phyloP scores from a whole-genome alignment of 1,140 invertebrate species.

The Drosophila prosaltans region DNA sequence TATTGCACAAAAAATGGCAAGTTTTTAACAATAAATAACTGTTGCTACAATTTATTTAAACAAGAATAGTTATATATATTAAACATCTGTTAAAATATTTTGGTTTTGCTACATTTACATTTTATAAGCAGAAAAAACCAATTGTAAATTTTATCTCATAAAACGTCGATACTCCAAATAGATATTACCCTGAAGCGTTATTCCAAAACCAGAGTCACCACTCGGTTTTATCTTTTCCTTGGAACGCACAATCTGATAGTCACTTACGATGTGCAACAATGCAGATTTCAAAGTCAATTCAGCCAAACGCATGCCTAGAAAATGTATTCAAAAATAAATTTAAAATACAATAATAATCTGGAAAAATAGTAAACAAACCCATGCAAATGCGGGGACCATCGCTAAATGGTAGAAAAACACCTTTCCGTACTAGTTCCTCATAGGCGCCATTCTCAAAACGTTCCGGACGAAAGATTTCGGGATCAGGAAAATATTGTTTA shows the following conservation, averaged over 20 bases:
- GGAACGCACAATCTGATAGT: conserved; percentile 54
- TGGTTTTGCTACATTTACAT: not conserved
- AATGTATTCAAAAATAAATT: not conserved
- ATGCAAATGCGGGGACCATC: conserved; percentile 78
- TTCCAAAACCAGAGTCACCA: conserved; percentile 62
- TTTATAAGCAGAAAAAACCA: not conserved
- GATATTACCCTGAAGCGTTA: conserved; percentile 61
- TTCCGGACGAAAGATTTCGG: conserved; percentile 89
- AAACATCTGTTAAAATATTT: not conserved
- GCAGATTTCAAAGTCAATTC: conserved; percentile 60
- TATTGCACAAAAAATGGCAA: too few species aligned
- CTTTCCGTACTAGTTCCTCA: conserved; percentile 52
- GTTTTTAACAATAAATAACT: too few species aligned
- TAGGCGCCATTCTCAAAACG: conserved; percentile 82
- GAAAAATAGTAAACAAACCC: conserved; percentile 34
- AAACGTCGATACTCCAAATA: conserved; percentile 55
- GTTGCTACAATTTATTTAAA: too few species aligned
- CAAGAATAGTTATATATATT: too few species aligned
- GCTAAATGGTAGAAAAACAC: conserved; percentile 72
- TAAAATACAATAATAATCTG: not conserved
- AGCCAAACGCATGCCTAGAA: conserved; percentile 51
- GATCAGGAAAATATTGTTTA: conserved; percentile 87
- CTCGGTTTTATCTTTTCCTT: conserved; percentile 20
- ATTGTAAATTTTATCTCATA: conserved; percentile 26
- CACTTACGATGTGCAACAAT: conserved; percentile 50